Percentiles rank a stretch among this genome's conserved stretches.
Conservation (phyloP, 1,140 invertebrate species). For the Pantala flavescens region DNA sequence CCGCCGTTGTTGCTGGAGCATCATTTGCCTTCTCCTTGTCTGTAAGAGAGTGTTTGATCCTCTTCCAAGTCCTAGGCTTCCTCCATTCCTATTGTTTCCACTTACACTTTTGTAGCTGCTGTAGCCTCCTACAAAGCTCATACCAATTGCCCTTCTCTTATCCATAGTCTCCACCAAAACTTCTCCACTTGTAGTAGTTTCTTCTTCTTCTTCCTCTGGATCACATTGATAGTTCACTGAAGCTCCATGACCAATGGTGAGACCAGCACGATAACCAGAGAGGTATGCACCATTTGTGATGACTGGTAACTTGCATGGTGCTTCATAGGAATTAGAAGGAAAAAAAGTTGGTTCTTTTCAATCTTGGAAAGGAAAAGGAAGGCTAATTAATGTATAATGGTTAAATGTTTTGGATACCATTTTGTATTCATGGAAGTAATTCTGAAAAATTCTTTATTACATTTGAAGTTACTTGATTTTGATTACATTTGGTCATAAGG, state of each 20-base stretch:
- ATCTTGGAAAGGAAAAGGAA: not conserved
- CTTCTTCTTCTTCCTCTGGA: slow-evolving; percentile 12
- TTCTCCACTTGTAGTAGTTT: not conserved
- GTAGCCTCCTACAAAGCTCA: not conserved
- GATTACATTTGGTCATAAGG: no score
- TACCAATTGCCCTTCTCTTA: not conserved
- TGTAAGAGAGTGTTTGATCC: not conserved
- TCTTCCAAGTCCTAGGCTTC: not conserved
- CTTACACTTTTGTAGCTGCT: not conserved
- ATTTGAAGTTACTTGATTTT: no score
- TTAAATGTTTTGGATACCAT: not conserved
- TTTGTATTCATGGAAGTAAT: no score
- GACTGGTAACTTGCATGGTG: slow-evolving; percentile 61
- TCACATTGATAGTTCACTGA: slow-evolving; percentile 51
- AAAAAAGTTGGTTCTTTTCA: not conserved
- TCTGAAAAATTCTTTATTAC: no score
- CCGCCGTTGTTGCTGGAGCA: not conserved
- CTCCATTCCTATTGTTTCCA: not conserved
- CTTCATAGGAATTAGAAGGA: slow-evolving; percentile 30
- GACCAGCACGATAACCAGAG: slow-evolving; percentile 60
- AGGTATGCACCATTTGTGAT: slow-evolving; percentile 62
- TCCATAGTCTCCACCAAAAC: not conserved
- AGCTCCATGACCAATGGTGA: slow-evolving; percentile 67
- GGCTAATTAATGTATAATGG: not conserved
- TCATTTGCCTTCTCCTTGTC: not conserved